These are phyloP conservation scores for Choreutis nemorana DNA, from an alignment of 2,888 invertebrate genomes.

Conservation along the genomic window DNA sequence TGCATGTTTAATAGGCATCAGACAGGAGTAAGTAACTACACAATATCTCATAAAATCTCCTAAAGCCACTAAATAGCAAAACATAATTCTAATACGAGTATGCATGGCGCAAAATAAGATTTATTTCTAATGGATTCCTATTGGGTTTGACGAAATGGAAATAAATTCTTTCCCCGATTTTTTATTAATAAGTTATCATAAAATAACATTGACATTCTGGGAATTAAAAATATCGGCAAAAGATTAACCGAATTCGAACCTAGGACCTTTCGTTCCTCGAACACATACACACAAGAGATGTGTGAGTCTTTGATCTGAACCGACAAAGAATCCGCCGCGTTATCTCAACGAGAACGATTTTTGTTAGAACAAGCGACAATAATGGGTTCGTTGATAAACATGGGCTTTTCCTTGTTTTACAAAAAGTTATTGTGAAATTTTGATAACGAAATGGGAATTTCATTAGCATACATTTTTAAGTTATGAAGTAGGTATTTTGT, in stretches of 20 bases:
- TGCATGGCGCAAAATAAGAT: too few species aligned
- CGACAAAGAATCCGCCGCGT: conserved; percentile 56
- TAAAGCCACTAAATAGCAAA: too few species aligned
- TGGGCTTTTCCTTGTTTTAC: conserved; percentile 23
- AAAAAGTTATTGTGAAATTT: conserved; percentile 4
- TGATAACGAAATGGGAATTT: too few species aligned
- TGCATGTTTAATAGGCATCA: too few species aligned
- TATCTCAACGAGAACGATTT: conserved; percentile 54
- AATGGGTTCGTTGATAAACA: conserved; percentile 53
- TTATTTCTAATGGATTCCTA: too few species aligned
- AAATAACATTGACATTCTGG: conserved; percentile 21
- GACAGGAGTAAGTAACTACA: too few species aligned
- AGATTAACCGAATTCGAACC: conserved; percentile 46
- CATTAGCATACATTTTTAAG: too few species aligned
- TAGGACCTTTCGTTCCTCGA: conserved; percentile 48
- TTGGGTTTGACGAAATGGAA: too few species aligned
- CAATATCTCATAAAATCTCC: too few species aligned
- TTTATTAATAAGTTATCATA: conserved; percentile 3
- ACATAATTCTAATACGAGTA: too few species aligned
- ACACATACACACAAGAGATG: conserved; percentile 35
- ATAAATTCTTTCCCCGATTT: neutral
- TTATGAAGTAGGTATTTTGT: too few species aligned
- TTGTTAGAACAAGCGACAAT: conserved; percentile 55
- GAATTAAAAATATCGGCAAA: conserved; percentile 38
- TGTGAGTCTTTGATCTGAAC: conserved; percentile 38